A percentile compares a stretch with the other conserved stretches of the same genome.
Evolutionary conservation across 2,888 invertebrate species (phyloP).

Genomic region (Hyles lineata): DNA sequence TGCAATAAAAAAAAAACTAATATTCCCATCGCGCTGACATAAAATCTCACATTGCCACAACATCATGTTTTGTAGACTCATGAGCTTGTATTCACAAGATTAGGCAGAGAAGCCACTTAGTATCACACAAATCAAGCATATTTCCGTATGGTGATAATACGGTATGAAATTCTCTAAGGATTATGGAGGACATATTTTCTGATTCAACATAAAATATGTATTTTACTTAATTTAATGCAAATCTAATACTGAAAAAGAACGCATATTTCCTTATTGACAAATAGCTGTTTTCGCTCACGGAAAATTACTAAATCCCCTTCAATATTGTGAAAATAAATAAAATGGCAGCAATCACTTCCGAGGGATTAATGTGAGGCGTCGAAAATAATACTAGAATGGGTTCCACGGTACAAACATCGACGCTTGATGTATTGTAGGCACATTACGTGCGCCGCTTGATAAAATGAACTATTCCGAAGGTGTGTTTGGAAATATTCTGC

Average conservation of each 20-base stretch:
- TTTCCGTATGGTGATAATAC: too few relatives aligned
- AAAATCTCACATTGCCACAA: too few relatives aligned
- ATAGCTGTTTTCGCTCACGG: conserved; percentile 22
- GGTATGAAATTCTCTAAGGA: too few relatives aligned
- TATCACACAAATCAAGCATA: too few relatives aligned
- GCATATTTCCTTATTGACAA: conserved; percentile 21
- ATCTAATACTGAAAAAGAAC: not conserved
- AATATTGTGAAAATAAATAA: conserved; percentile 29
- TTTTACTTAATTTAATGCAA: not conserved
- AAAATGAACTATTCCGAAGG: conserved; percentile 25
- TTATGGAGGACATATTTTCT: too few relatives aligned
- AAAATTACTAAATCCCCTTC: conserved; percentile 27
- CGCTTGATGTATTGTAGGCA: conserved; percentile 27
- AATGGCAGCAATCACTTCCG: conserved; percentile 24
- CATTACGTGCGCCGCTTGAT: conserved; percentile 21
- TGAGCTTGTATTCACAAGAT: too few relatives aligned
- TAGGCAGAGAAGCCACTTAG: too few relatives aligned
- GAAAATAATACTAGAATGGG: conserved; percentile 28
- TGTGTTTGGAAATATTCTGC: not conserved
- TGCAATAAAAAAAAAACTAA: too few relatives aligned
- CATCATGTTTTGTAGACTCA: too few relatives aligned
- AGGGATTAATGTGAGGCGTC: conserved; percentile 29
- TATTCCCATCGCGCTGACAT: too few relatives aligned
- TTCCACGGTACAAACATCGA: conserved; percentile 20
- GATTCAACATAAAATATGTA: not conserved